These are phyloP conservation scores for Stramonita haemastoma DNA, from an alignment of 2,888 invertebrate genomes.

Conservation along the genomic window DNA sequence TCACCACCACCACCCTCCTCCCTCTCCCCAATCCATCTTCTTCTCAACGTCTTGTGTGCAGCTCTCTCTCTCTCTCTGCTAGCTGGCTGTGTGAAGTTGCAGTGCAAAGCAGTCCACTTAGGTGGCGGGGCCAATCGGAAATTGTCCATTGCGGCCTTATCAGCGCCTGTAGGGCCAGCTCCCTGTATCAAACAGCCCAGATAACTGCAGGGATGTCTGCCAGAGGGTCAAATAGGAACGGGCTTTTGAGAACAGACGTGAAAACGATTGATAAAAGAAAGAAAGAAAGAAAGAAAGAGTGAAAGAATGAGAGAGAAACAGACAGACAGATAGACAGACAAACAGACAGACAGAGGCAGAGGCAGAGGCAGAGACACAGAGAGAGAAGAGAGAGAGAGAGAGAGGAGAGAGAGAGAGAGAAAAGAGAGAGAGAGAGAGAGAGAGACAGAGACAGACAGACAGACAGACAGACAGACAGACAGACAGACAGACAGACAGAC, in stretches of 20 bases:
- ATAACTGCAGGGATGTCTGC: background rate
- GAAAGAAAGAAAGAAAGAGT: background rate
- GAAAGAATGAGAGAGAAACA: background rate
- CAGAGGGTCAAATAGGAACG: background rate
- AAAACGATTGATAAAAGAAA: background rate
- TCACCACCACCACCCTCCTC: too few species aligned
- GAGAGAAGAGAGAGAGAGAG: slow-evolving; percentile 3
- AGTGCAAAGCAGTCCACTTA: background rate
- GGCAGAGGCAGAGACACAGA: background rate
- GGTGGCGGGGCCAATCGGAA: background rate
- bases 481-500: too few species aligned
- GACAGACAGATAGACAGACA: too few species aligned
- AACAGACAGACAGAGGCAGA: too few species aligned
- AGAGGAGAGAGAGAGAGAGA: background rate
- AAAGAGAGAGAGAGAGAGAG: too few species aligned
- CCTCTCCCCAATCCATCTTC: background rate
- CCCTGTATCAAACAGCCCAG: background rate
- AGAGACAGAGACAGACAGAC: too few species aligned
- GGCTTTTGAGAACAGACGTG: background rate
- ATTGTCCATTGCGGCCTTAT: slow-evolving; percentile 14
- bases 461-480: too few species aligned
- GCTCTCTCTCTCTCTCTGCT: background rate
- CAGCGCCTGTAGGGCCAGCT: background rate
- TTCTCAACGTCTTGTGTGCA: background rate
- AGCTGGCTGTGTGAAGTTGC: background rate